Conservation (phyloP, 2,888 invertebrate species). For the Drosophila phalerata region DNA sequence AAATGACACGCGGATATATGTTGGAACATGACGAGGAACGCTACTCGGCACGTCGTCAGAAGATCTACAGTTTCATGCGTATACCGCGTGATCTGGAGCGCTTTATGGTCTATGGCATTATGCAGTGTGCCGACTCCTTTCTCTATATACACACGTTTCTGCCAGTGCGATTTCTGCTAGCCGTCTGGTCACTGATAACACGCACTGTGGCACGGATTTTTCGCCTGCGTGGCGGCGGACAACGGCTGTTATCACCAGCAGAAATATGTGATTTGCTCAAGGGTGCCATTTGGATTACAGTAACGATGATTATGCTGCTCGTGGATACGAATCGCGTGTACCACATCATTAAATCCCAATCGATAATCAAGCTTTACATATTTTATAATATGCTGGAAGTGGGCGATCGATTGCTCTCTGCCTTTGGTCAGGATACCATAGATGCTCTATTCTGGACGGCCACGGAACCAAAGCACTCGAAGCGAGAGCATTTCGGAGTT, state of each 20-base stretch:
- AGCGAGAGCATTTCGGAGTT: constrained; percentile 93
- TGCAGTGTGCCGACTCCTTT: constrained; percentile 98
- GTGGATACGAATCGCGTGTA: constrained; percentile 99
- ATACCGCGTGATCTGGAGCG: constrained; percentile 97
- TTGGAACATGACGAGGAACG: constrained; percentile 98
- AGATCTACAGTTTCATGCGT: constrained; percentile 98
- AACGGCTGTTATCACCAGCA: constrained; percentile 91
- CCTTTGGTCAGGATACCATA: constrained; percentile 98
- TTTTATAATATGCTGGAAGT: constrained; percentile 99
- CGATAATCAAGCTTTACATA: constrained; percentile 99
- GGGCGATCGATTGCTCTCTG: constrained; percentile 97
- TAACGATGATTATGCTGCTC: constrained; percentile 93
- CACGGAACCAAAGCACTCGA: constrained; percentile 95
- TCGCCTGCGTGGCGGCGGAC: constrained; percentile 87
- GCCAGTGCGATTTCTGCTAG: constrained; percentile 95
- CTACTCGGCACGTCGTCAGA: constrained; percentile 96
- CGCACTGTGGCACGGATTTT: constrained; percentile 91
- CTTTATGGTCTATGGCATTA: constrained; percentile 96
- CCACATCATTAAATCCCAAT: constrained; percentile 98
- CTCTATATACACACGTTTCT: constrained; percentile 98
- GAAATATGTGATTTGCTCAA: constrained; percentile 98
- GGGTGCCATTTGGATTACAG: constrained; percentile 93
- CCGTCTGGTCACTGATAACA: constrained; percentile 92
- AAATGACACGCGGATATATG: constrained; percentile 96
- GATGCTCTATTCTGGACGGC: constrained; percentile 99